Percentiles rank a stretch among this genome's conserved stretches.
Evolutionary conservation across 1,140 invertebrate genomes (phyloP).

Genomic region (Drosophila rhopaloa): DNA sequence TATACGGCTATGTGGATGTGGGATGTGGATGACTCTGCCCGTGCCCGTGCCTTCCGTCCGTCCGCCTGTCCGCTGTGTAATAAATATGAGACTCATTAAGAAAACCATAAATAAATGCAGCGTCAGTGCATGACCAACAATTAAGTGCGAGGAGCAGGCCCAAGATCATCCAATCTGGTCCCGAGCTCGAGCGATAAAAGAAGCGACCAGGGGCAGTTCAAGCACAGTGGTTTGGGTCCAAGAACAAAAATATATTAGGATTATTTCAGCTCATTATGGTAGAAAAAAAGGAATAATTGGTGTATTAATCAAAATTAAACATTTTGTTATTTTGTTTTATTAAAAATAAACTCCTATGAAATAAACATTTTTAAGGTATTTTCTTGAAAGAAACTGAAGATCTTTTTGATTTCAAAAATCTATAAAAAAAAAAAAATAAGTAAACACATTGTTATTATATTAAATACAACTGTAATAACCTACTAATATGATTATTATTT

Average conservation of each 20-base stretch:
- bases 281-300: no score
- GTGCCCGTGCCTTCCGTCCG: conserved; percentile 59
- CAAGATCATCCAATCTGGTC: conserved; percentile 60
- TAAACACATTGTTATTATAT: no score
- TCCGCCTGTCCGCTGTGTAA: conserved; percentile 55
- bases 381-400: no score
- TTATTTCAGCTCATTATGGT: neutral
- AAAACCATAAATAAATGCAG: conserved; percentile 82
- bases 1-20: conserved; percentile 7
- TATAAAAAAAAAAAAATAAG: no score
- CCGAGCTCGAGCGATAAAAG: conserved; percentile 33
- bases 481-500: no score
- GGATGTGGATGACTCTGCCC: conserved; percentile 39
- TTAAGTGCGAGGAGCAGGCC: conserved; percentile 74
- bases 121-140: conserved; percentile 80
- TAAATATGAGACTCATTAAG: conserved; percentile 83
- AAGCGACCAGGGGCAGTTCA: conserved; percentile 13
- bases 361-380: no score
- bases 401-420: no score
- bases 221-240: conserved; percentile 13
- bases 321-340: no score
- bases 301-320: no score
- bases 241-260: neutral
- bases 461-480: no score
- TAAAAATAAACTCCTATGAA: no score